Percentiles rank a stretch among this genome's conserved stretches.
phyloP scores from a whole-genome alignment of 2,113 vertebrate genomes.

The Grantiella picta region DNA sequence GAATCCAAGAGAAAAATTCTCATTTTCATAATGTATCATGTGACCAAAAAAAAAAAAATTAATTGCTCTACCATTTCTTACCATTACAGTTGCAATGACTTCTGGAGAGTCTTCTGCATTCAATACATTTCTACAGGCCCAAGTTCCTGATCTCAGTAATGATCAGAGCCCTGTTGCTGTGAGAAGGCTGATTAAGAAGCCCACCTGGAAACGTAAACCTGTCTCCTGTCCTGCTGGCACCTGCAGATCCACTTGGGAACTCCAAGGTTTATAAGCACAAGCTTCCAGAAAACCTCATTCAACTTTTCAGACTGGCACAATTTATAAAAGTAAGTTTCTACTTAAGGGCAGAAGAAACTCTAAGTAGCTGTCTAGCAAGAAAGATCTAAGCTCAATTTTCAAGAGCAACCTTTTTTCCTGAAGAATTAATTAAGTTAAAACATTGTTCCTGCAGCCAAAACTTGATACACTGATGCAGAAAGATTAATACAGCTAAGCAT shows the following conservation, averaged over 20 bases:
- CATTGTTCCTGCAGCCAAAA: slow-evolving; percentile 10
- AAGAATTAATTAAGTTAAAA: slow-evolving; percentile 38
- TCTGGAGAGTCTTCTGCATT: background rate
- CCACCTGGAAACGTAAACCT: background rate
- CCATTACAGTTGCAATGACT: background rate
- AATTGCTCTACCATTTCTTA: slow-evolving; percentile 9
- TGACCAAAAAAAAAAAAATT: background rate
- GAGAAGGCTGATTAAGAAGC: background rate
- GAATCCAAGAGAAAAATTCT: slow-evolving; percentile 56
- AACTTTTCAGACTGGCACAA: background rate
- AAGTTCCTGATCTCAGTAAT: background rate
- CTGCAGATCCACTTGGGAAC: background rate
- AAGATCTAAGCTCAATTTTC: background rate
- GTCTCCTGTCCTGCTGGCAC: background rate
- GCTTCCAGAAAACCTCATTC: background rate
- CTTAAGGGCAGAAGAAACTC: background rate
- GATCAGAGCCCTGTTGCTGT: background rate
- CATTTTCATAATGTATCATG: slow-evolving; percentile 49
- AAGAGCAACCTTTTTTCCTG: background rate
- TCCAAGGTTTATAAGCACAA: background rate
- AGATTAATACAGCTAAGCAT: slow-evolving; percentile 28
- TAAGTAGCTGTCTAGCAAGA: background rate
- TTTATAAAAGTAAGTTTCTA: background rate
- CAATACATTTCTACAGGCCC: background rate
- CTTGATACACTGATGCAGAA: background rate